phyloP scores from a whole-genome alignment of 2,113 vertebrate species.

The Platysteira castanea region DNA sequence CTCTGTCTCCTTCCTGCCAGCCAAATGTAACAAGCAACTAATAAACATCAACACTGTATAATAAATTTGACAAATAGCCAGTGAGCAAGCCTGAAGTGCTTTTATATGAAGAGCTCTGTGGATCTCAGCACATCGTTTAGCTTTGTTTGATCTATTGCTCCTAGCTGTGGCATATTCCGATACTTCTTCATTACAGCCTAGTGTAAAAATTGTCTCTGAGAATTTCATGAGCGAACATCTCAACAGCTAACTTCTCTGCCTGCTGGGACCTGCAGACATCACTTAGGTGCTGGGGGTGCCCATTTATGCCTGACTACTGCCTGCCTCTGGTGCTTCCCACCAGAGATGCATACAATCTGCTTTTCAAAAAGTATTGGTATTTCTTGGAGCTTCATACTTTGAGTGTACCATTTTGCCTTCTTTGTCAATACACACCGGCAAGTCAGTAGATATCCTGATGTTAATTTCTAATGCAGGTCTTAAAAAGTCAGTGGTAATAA shows the following conservation, averaged over 20 bases:
- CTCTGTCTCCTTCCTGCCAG: not conserved
- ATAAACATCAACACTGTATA: not conserved
- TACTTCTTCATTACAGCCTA: not conserved
- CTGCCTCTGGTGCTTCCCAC: not conserved
- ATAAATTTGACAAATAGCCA: not conserved
- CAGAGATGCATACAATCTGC: not conserved
- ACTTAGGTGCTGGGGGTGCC: not conserved
- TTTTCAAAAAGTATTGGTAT: not conserved
- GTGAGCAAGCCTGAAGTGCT: not conserved
- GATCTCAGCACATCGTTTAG: not conserved
- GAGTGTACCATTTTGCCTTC: not conserved
- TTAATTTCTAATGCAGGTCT: not conserved
- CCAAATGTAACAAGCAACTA: not conserved
- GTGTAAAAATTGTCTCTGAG: not conserved
- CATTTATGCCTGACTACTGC: not conserved
- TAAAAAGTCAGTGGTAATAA: not conserved
- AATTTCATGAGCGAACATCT: not conserved
- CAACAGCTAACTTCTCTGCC: not conserved
- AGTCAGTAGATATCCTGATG: not conserved
- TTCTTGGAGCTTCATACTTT: not conserved
- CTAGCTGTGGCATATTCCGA: not conserved
- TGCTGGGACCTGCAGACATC: not conserved
- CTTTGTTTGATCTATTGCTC: not conserved
- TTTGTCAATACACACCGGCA: not conserved
- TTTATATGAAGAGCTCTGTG: not conserved